Base-by-base conservation (phyloP, 2,113 vertebrate genomes). In the Sinocyclocheilus maitianheensis region DNA sequence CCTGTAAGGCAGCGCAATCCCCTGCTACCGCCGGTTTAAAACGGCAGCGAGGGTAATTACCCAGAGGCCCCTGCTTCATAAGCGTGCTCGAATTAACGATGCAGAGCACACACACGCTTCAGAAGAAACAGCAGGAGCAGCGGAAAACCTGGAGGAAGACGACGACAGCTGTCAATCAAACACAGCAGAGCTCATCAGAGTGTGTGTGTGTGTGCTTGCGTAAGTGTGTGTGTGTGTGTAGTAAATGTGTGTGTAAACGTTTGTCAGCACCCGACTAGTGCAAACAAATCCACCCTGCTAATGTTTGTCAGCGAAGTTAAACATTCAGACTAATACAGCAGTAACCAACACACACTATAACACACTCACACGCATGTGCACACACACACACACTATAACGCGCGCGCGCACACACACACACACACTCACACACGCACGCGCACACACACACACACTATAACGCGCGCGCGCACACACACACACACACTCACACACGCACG, bases 271-370 rank as follows among this genome's bases (percentile, higher is more conserved):
- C 51, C 46, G 16, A 81, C 11, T 60, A 76, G 24, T 40, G 86
- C 46, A 87, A 84, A 87, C 86, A 87, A 67, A 81, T 58, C 79
- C 83, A 85, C 77, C 77, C 46, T 14, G 34, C 30, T 18, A 18
- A 22, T 87, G 76, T 77, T 80, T 63, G 76, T 75, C 65, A 43
- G 22, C 22, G 2, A 81, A 72, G 46, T 77, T 77, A 77, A 51
- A 82, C 60, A 85, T 85, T 84, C 83, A 30, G 74, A 77, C 34
- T 72, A 72, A 22, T 40, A 40, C 34, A 22, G 1, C 18, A 72
- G 18, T 12, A 71, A 37, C 13, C 2, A 24, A 24, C 63, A 30
- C 30, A 30, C 30, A 30, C 13, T 26, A 26, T 26, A 26, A 67
- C 26, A 3, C 5, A 69, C 13, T 1, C 65, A 69, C 71, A 75